Evolutionary conservation across 2,113 vertebrate genomes (phyloP), one percentile per base, ranked within the genome.

Genomic region (Pomatorhinus ruficollis): DNA sequence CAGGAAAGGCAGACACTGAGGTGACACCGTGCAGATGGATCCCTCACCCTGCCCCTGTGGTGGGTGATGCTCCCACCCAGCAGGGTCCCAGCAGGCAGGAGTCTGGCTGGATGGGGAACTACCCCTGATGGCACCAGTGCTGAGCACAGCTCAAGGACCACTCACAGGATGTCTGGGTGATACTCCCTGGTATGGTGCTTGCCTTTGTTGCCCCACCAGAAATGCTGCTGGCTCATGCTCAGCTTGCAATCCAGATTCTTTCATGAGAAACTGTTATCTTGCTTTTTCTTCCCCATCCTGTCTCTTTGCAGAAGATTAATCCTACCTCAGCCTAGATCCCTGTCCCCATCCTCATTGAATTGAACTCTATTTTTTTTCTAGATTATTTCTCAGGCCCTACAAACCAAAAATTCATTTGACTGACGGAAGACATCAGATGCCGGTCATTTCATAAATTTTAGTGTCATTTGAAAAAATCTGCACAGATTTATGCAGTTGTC

Each of bases 11-110:
- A 25, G 42, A 1, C 2, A 3, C 5, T 0, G 44, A n/a, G 24
- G 33, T n/a, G 9, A 3, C 47, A 8, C 3, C 0, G 7, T 10
- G 1, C 10, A 1, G 37, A 6, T 0, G 23, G 66, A 83, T 42
- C 50, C 14, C 14, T 16, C 54, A 9, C 3, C 9, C 39, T 35
- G 65, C 10, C 40, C 2, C 5, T 0, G 2, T 6, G 4, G 21
- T 1, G 0, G 15, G 37, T 18, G 52, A 3, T 9, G 0, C 50
- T n/a, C 59, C 5, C 0, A 11, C 37, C 47, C 76, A 64, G 76
- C 39, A 64, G 60, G 30, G 11, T 23, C 60, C 60, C 19, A 10
- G 47, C 37, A 15, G 35, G 35, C 44, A 53, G 47, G 14, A 14
- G 19, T 1, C 10, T 4, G 56, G 1, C 1, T 10, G n/a, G 21